Evolutionary conservation across 1,140 invertebrate species (phyloP), one percentile per base, ranked within the genome.

Genomic region (Mylabris phalerata): DNA sequence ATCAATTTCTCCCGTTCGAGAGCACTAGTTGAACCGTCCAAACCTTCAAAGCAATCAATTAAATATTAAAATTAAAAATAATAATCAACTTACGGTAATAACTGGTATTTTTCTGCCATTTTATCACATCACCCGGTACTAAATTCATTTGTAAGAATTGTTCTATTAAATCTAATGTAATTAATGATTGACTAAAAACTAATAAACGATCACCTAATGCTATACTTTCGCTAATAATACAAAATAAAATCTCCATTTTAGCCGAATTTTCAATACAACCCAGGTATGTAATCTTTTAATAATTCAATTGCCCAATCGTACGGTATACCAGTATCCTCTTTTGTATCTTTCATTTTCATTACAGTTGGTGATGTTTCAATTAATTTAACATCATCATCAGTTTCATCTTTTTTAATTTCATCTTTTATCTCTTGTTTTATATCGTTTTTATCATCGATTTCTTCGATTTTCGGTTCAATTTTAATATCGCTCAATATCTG

Each of bases 161-260:
- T 82, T 99, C 97, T 60, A 99, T 91, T n/a, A 98, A 79, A 82
- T 96, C 93, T 43, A 99, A 76, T 0, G 96, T 98, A 61, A 97
- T 90, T 9, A 99, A 80, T 67, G 93, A 97, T 73, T 98, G 95
- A 68, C 94, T 98, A 73, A 99, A 99, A 2, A 98, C 82, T n/a
- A 99, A 79, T 19, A 98, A 79, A 56, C 95, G 85, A 77, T 98
- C 96, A 2, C 92, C 92, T 32, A 91, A 67, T 50, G 79, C 77
- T 38, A 97, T 85, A 61, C 92, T 90, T 75, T 98, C 90, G 64
- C 93, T 86, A 5, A 99, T 79, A 47, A 99, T 92, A 55, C 88
- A 89, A 72, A 98, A 94, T 61, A 98, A 87, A 25, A 98, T 80
- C 59, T 92, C 84, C 86, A 99, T 95, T 78, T 99, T 99, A 1